A percentile compares a stretch with the other conserved stretches of the same genome.
phyloP scores from a whole-genome alignment of 2,888 invertebrate species.

The Napeogenes inachia region DNA sequence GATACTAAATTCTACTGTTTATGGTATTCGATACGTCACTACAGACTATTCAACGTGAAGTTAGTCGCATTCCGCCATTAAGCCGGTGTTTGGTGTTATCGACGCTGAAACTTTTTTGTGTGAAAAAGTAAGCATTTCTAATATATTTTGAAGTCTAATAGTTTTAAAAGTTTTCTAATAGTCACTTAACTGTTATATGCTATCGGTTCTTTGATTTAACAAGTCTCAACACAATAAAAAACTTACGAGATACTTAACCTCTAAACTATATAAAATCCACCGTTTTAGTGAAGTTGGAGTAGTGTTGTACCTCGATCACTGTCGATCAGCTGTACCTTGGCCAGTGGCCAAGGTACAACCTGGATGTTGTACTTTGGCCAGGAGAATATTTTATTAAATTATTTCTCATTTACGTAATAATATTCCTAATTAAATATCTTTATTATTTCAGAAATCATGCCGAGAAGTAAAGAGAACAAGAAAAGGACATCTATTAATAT shows the following conservation, averaged over 20 bases:
- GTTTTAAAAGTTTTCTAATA: constrained; percentile 21
- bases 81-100: constrained; percentile 24
- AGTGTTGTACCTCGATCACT: constrained; percentile 16
- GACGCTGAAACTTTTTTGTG: constrained; percentile 17
- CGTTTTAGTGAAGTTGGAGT: constrained; percentile 7
- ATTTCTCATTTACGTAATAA: neutral
- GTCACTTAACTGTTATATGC: constrained; percentile 25
- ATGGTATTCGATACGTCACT: constrained; percentile 25
- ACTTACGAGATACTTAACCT: constrained; percentile 11
- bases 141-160: constrained; percentile 25
- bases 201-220: constrained; percentile 22
- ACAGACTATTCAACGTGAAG: constrained; percentile 24
- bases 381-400: neutral
- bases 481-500: constrained; percentile 19
- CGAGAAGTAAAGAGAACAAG: constrained; percentile 15
- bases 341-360: constrained; percentile 1
- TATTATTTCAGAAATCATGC: constrained; percentile 10
- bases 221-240: constrained; percentile 18
- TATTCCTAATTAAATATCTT: neutral
- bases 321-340: constrained; percentile 8
- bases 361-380: neutral
- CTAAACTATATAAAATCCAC: constrained; percentile 9
- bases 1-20: constrained; percentile 24
- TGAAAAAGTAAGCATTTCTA: constrained; percentile 24
- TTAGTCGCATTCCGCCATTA: constrained; percentile 25